A percentile compares a stretch with the other conserved stretches of the same genome.
Evolutionary conservation across 2,797 vertebrate genomes (phyloP).

Genomic region (Denticeps clupeoides): DNA sequence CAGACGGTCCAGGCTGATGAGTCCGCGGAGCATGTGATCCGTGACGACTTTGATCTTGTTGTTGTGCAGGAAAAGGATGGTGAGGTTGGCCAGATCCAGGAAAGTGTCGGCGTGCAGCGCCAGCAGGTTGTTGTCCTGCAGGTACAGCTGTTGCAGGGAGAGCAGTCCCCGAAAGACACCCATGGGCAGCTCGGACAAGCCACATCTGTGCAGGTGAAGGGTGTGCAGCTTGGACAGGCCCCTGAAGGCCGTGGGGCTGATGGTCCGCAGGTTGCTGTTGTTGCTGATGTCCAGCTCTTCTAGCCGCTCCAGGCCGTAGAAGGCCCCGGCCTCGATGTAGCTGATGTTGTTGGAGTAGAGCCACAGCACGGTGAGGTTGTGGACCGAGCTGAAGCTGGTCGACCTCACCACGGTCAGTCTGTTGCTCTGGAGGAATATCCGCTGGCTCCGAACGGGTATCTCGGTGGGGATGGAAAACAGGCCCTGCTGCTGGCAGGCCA

Average conservation of each 20-base stretch:
- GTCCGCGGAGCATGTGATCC: constrained; percentile 82
- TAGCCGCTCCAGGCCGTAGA: constrained; percentile 77
- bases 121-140: constrained; percentile 88
- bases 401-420: constrained; percentile 76
- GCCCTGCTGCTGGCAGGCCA: constrained; percentile 94
- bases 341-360: constrained; percentile 95
- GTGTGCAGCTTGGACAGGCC: constrained; percentile 87
- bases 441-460: constrained; percentile 87
- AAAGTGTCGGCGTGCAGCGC: constrained; percentile 85
- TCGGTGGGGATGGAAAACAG: constrained; percentile 78
- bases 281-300: constrained; percentile 95
- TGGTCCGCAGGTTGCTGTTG: constrained; percentile 80
- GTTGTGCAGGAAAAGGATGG: constrained; percentile 90
- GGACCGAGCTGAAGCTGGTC: constrained; percentile 84
- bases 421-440: constrained; percentile 95
- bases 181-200: constrained; percentile 78
- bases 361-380: constrained; percentile 92
- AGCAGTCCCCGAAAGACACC: constrained; percentile 85
- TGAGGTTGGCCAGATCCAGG: constrained; percentile 92
- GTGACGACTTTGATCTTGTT: constrained; percentile 90
- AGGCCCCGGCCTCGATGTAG: constrained; percentile 80
- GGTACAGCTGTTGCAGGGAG: constrained; percentile 91
- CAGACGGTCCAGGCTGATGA: constrained; percentile 83
- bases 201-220: constrained; percentile 89
- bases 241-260: constrained; percentile 79